phyloP scores from a whole-genome alignment of 2,888 invertebrate genomes.

The Sisyra nigra region DNA sequence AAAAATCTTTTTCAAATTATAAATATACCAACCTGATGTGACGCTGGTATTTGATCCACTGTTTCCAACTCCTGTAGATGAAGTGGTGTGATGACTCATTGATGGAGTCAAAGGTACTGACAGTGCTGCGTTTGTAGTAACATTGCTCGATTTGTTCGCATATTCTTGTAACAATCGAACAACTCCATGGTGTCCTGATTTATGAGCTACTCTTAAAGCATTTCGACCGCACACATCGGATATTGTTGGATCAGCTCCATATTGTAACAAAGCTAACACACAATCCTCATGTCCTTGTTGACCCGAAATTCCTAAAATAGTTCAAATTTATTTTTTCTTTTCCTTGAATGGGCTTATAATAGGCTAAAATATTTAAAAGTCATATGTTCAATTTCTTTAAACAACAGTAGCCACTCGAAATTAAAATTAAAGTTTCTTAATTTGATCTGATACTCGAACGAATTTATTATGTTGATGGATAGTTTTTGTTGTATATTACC shows the following conservation, averaged over 20 bases:
- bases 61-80: conserved; percentile 24
- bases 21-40: conserved; percentile 21
- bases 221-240: conserved; percentile 78
- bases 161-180: conserved; percentile 62
- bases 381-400: no score
- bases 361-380: no score
- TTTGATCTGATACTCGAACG: not conserved
- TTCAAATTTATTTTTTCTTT: no score
- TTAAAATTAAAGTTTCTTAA: not conserved
- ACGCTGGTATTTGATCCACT: conserved; percentile 13
- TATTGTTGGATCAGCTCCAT: conserved; percentile 73
- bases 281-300: conserved; percentile 93
- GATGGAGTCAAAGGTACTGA: conserved; percentile 11
- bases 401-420: no score
- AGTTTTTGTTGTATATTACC: conserved; percentile 25
- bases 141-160: conserved; percentile 25
- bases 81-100: conserved; percentile 24
- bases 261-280: conserved; percentile 64
- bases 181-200: conserved; percentile 79
- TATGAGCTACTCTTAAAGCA: conserved; percentile 76
- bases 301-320: conserved; percentile 70
- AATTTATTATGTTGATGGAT: conserved; percentile 1
- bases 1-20: conserved; percentile 3
- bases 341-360: no score
- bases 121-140: conserved; percentile 23